phyloP scores from a whole-genome alignment of 2,888 invertebrate species.

The Callinectes sapidus region DNA sequence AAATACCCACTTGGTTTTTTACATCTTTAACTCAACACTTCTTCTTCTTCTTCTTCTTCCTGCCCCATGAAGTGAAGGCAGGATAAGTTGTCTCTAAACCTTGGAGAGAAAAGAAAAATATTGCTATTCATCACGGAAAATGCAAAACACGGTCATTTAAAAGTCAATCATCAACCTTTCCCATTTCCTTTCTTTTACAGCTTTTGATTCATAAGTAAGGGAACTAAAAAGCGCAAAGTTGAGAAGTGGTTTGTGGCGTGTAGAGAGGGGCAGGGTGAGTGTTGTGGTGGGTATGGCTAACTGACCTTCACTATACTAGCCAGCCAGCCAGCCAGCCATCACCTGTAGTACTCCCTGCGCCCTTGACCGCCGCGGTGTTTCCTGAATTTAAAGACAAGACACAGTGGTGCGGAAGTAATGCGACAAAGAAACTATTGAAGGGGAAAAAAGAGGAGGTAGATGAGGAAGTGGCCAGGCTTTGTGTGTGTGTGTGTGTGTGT shows the following conservation, averaged over 20 bases:
- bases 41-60: no score
- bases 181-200: neutral
- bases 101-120: neutral
- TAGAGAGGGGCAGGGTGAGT: neutral
- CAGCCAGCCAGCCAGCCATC: neutral
- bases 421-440: neutral
- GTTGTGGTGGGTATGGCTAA: neutral
- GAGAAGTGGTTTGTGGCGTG: neutral
- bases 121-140: neutral
- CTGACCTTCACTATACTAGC: neutral
- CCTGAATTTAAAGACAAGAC: neutral
- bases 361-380: neutral
- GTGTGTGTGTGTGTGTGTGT: neutral
- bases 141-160: neutral
- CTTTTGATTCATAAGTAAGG: neutral
- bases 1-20: neutral
- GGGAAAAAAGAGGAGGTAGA: neutral
- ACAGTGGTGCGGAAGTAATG: conserved; percentile 1
- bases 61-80: no score
- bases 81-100: neutral
- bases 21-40: no score
- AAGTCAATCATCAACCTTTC: no score
- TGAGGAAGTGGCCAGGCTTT: neutral
- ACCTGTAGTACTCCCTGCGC: neutral
- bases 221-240: neutral